Percentiles rank a stretch among this genome's conserved stretches.
Conservation (phyloP, 2,797 vertebrate species). For the Graptemys geographica region DNA sequence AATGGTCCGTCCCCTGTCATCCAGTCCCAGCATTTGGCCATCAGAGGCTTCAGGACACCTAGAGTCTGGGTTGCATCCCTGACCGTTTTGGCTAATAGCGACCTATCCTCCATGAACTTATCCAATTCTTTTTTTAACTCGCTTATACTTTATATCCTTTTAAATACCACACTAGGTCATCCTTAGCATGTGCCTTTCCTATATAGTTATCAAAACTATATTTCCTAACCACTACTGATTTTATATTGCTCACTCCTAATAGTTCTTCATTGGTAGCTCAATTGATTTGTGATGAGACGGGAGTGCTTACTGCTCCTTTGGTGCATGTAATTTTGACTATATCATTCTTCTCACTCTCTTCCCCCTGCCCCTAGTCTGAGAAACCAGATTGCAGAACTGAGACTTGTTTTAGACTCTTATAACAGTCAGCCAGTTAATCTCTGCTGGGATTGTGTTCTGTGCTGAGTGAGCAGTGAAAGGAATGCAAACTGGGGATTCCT, state of each 20-base stretch:
- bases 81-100: background rate
- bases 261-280: background rate
- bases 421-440: background rate
- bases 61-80: background rate
- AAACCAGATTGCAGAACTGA: background rate
- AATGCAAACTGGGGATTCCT: background rate
- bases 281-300: background rate
- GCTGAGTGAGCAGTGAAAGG: background rate
- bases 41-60: background rate
- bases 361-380: fast-evolving
- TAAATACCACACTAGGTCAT: background rate
- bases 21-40: background rate
- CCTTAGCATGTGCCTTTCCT: background rate
- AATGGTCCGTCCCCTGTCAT: background rate
- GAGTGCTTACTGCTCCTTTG: background rate
- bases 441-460: background rate
- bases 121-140: background rate
- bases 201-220: background rate
- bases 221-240: background rate
- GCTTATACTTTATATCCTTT: background rate
- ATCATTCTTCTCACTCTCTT: background rate
- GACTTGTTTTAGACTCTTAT: background rate
- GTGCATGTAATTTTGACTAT: background rate
- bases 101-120: background rate
- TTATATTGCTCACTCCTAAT: background rate